phyloP scores from a whole-genome alignment of 2,113 vertebrate species.

The Arenaria interpres region DNA sequence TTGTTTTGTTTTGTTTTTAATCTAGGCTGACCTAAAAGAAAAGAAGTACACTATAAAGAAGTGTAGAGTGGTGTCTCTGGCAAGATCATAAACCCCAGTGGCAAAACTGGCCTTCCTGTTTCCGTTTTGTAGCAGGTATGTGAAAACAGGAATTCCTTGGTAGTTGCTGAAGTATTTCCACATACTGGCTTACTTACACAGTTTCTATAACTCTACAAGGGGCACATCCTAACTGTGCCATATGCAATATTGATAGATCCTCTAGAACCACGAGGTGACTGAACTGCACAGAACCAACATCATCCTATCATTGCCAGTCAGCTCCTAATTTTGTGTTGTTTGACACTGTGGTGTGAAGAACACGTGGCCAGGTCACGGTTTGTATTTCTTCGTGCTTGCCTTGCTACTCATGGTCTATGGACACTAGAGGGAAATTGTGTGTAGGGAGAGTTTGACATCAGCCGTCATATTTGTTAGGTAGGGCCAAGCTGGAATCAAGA shows the following conservation, averaged over 20 bases:
- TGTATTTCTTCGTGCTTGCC: neutral
- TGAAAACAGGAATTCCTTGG: neutral
- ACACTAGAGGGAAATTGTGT: neutral
- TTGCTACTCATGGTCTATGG: neutral
- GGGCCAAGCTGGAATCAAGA: neutral
- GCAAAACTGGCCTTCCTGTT: neutral
- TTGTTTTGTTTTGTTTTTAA: neutral
- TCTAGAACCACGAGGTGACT: neutral
- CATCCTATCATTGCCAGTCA: fast-evolving
- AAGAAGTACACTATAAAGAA: neutral
- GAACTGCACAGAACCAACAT: neutral
- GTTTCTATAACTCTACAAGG: neutral
- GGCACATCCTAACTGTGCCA: neutral
- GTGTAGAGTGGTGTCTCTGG: neutral
- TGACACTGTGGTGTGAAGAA: neutral
- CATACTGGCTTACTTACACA: neutral
- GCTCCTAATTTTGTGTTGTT: neutral
- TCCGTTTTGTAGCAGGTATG: neutral
- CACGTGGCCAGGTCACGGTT: neutral
- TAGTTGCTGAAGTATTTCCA: neutral
- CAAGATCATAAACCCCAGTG: neutral
- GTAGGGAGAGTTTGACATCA: neutral
- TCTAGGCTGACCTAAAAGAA: neutral
- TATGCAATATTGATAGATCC: neutral
- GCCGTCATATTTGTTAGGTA: neutral